Conservation (phyloP, 2,113 vertebrate species). For the Lasiurus cinereus region DNA sequence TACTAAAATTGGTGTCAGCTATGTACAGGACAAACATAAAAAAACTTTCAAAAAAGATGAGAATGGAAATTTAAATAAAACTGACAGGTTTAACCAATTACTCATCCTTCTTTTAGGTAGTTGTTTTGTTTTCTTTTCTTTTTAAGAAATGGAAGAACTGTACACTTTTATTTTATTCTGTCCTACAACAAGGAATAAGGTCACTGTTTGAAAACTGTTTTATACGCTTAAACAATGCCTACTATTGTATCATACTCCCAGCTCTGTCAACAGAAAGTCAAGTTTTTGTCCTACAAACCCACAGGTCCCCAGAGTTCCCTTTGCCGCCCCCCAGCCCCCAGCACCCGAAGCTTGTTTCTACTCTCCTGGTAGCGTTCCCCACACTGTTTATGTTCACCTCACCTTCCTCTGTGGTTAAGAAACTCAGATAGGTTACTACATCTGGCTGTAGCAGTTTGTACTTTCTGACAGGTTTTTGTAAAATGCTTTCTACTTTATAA, state of each 20-base stretch:
- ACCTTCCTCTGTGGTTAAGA: background rate
- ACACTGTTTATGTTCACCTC: background rate
- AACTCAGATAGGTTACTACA: background rate
- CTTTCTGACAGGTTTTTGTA: background rate
- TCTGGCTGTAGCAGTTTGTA: background rate
- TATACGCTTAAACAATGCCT: background rate
- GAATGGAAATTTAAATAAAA: conserved; percentile 24
- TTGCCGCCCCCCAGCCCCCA: background rate
- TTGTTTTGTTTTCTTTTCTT: background rate
- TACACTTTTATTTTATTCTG: background rate
- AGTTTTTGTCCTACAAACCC: conserved; percentile 1
- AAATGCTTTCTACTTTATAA: conserved; percentile 30
- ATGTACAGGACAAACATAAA: background rate
- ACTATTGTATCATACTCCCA: background rate
- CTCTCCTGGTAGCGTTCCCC: background rate
- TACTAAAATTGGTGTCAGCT: background rate
- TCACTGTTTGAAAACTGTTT: background rate
- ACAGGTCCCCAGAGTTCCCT: background rate
- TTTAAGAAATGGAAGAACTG: background rate
- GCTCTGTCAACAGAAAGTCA: background rate
- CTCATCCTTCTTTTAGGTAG: background rate
- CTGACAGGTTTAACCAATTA: background rate
- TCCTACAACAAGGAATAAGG: background rate
- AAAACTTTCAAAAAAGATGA: conserved; percentile 24
- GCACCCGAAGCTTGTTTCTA: background rate